Evolutionary conservation across 1,140 invertebrate genomes (phyloP).

Genomic region (Musca domestica): DNA sequence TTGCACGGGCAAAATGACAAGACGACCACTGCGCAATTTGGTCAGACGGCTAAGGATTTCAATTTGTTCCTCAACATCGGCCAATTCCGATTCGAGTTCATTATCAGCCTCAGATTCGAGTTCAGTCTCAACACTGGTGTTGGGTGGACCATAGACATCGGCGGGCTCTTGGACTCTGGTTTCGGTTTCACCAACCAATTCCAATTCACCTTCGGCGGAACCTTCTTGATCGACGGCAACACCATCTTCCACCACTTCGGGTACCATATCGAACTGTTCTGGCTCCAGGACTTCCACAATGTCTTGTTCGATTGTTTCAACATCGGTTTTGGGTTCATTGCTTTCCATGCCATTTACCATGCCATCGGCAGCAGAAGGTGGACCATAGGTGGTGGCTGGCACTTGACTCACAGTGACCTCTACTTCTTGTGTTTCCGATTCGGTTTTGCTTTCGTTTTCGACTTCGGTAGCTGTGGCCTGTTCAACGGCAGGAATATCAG

Average conservation of each 20-base stretch:
- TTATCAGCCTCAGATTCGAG: background rate
- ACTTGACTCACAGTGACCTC: background rate
- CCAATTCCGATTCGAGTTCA: slow-evolving; percentile 14
- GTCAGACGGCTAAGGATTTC: slow-evolving; percentile 9
- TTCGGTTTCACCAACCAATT: background rate
- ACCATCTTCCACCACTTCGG: background rate
- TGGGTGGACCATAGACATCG: slow-evolving; percentile 5
- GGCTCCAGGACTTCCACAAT: background rate
- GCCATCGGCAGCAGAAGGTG: background rate
- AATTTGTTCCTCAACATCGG: slow-evolving; percentile 5
- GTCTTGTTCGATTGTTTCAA: background rate
- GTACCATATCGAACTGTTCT: background rate
- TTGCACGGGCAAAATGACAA: slow-evolving; percentile 7
- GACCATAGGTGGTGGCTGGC: slow-evolving; percentile 25
- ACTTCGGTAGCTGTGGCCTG: slow-evolving; percentile 17
- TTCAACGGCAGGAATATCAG: slow-evolving; percentile 47
- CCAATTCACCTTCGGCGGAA: slow-evolving; percentile 1
- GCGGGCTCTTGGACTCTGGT: slow-evolving; percentile 1
- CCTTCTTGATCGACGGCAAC: background rate
- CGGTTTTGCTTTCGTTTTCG: background rate
- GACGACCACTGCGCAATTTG: background rate
- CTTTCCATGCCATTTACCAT: background rate
- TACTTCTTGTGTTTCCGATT: background rate
- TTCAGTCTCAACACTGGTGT: background rate
- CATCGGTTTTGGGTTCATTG: background rate